Conservation (phyloP, 2,113 vertebrate genomes). For the Cebidichthys violaceus region DNA sequence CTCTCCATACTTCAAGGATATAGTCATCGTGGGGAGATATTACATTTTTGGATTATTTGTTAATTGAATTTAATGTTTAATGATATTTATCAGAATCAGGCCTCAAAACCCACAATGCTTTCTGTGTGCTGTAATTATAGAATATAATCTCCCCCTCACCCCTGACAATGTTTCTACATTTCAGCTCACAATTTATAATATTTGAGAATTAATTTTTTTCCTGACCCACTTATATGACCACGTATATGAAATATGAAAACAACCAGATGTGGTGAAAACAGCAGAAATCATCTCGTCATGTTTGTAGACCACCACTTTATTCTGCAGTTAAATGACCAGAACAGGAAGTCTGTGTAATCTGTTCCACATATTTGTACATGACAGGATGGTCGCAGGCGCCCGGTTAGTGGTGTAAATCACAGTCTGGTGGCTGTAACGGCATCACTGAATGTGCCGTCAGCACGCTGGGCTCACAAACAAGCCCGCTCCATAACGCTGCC, state of each 20-base stretch:
- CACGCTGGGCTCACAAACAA: slow-evolving; percentile 34
- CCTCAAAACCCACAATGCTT: background rate
- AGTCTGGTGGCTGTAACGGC: slow-evolving; percentile 35
- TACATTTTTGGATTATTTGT: background rate
- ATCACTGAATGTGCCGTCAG: slow-evolving; percentile 53
- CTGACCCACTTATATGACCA: background rate
- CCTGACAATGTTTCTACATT: background rate
- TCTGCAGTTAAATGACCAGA: slow-evolving; percentile 9
- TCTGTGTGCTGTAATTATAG: background rate
- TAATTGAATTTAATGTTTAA: background rate
- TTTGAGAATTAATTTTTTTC: background rate
- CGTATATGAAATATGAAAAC: background rate
- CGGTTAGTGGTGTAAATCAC: slow-evolving; percentile 57
- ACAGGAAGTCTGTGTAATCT: background rate
- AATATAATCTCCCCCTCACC: background rate
- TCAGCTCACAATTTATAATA: background rate
- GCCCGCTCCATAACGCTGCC: slow-evolving; percentile 54
- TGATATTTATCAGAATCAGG: background rate
- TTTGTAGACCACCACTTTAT: background rate
- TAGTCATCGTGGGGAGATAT: background rate
- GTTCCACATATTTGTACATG: slow-evolving; percentile 17
- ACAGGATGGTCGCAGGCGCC: slow-evolving; percentile 15
- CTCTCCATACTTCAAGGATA: background rate
- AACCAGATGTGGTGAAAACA: slow-evolving; percentile 7
- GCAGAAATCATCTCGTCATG: slow-evolving; percentile 1